Evolutionary conservation across 2,113 vertebrate species (phyloP).

Genomic region (Columba janthina): DNA sequence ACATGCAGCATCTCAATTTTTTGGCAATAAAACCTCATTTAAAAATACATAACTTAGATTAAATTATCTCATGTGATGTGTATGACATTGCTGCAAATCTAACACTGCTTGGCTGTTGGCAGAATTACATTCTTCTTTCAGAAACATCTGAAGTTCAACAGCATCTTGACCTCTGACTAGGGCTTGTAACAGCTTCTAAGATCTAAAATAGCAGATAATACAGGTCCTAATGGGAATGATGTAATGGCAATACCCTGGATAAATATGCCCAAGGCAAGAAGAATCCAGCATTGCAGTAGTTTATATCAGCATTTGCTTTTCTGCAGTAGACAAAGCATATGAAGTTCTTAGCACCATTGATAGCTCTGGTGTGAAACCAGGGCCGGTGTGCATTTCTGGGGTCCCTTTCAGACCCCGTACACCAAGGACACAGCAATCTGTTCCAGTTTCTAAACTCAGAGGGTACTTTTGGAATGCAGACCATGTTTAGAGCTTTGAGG

Average conservation of each 20-base stretch:
- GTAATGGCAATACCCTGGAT: neutral
- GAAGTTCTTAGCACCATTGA: neutral
- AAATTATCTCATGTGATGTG: neutral
- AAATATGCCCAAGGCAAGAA: conserved; percentile 31
- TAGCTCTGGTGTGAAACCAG: neutral
- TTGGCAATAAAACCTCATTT: neutral
- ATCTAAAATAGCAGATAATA: neutral
- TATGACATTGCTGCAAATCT: neutral
- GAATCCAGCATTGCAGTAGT: neutral
- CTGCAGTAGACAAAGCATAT: neutral
- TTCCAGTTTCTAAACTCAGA: neutral
- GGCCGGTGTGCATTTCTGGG: neutral
- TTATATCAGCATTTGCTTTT: conserved; percentile 4
- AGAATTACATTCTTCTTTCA: neutral
- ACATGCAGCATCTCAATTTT: neutral
- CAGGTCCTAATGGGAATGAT: neutral
- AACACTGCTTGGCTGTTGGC: neutral
- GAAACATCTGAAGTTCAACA: conserved; percentile 35
- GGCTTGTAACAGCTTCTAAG: neutral
- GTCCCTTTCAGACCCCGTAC: neutral
- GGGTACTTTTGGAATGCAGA: neutral
- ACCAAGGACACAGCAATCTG: neutral
- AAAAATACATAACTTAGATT: neutral
- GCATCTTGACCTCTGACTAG: conserved; percentile 31
- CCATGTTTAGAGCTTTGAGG: neutral